Evolutionary conservation across 2,888 invertebrate species (phyloP).

Genomic region (Cheilosia urbana): DNA sequence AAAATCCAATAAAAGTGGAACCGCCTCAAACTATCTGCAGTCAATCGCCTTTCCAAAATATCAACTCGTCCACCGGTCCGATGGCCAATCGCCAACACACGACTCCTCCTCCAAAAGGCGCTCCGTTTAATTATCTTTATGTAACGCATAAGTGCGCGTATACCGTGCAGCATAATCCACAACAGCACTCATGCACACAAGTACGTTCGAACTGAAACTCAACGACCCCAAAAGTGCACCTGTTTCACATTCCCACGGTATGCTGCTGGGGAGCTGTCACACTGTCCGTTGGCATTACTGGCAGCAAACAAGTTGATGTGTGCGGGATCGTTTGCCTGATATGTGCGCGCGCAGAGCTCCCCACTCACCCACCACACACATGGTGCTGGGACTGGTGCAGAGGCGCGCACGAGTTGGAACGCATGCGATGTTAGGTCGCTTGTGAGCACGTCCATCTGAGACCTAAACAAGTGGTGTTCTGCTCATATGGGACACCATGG

Average conservation of each 20-base stretch:
- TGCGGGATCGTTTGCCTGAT: slow-evolving; percentile 73
- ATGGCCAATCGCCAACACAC: slow-evolving; percentile 15
- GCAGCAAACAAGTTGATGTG: slow-evolving; percentile 71
- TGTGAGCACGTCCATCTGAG: slow-evolving; percentile 67
- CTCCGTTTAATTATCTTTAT: slow-evolving; percentile 10
- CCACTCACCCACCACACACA: slow-evolving; percentile 33
- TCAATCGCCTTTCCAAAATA: slow-evolving; percentile 29
- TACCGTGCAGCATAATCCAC: not conserved
- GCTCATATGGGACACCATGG: slow-evolving; percentile 30
- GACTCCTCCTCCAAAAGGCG: slow-evolving; percentile 32
- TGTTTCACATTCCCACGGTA: slow-evolving; percentile 76
- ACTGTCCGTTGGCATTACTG: slow-evolving; percentile 70
- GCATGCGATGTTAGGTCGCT: slow-evolving; percentile 76
- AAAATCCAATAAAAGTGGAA: too few species aligned
- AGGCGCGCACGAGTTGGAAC: slow-evolving; percentile 77
- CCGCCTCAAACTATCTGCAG: slow-evolving; percentile 5
- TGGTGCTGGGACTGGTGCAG: slow-evolving; percentile 34
- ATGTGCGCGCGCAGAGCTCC: slow-evolving; percentile 51
- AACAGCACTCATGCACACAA: slow-evolving; percentile 9
- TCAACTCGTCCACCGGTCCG: slow-evolving; percentile 19
- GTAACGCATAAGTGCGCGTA: slow-evolving; percentile 12
- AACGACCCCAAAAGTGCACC: slow-evolving; percentile 75
- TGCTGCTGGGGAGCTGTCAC: slow-evolving; percentile 73
- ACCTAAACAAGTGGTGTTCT: slow-evolving; percentile 61
- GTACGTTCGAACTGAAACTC: slow-evolving; percentile 64